Evolutionary conservation across 2,888 invertebrate genomes (phyloP), one percentile per base, ranked within the genome.

Genomic region (Pseudolycoriella hygida): DNA sequence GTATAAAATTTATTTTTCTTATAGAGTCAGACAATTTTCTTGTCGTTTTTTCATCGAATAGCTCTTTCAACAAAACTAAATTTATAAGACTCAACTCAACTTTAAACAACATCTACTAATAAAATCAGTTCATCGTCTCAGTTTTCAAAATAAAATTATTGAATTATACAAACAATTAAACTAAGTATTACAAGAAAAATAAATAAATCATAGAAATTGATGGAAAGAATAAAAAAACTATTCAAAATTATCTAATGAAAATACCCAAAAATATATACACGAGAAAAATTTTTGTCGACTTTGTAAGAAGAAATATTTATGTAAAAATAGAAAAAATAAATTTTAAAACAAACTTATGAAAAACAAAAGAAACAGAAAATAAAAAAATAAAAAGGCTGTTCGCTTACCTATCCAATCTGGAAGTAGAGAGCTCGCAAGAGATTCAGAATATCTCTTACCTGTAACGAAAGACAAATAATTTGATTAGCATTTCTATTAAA

Each of bases 381-480:
- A 34, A 34, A 10, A 34, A 34, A 34, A 34, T 34, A 14, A 34
- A 54, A 39, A 51, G 40, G 45, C 34, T 42, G 47, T 43, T 43
- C 56, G 66, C 66, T 66, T 65, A 66, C 66, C 66, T 63, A 66
- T 59, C 66, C 66, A 66, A 56, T 66, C 66, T 57, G 66, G 66
- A 53, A 66, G 64, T 54, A 66, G 58, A 50, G 66, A 64, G 58
- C 66, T 65, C 64, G 66, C 66, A 65, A 66, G 66, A 66, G 66
- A 66, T 66, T 66, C 66, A 57, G 66, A 61, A 59, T 66, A 66
- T 66, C 66, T 65, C 66, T 66, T 66, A 66, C 66, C 66, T 66
- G 59, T 40, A 65, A 64, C 47, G 2, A 17, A 14, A 42, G 12
- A 32, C 12, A 25, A 25, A 8, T 8, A 25, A 25, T 25, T 25